A percentile compares a stretch with the other conserved stretches of the same genome.
phyloP scores from a whole-genome alignment of 2,113 vertebrate species.

The Ginglymostoma cirratum region DNA sequence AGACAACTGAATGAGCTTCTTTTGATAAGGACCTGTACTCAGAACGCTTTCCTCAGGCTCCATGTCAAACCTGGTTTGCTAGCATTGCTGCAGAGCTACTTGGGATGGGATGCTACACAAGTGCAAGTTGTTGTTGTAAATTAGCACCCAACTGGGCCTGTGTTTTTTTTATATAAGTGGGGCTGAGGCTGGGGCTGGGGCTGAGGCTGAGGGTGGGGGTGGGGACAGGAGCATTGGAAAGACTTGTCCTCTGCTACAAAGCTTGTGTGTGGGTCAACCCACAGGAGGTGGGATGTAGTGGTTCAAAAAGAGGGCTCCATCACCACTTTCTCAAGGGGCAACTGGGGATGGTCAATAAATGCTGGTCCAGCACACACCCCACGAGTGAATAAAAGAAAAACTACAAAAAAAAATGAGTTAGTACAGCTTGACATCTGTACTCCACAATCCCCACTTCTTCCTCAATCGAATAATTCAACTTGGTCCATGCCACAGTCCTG shows the following conservation, averaged over 20 bases:
- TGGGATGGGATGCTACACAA: not conserved
- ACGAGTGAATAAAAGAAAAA: too few relatives aligned
- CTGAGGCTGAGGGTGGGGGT: not conserved
- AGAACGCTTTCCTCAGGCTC: not conserved
- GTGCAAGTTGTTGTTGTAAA: not conserved
- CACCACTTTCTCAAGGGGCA: too few relatives aligned
- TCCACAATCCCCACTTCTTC: not conserved
- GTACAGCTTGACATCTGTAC: not conserved
- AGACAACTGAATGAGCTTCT: not conserved
- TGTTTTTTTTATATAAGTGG: not conserved
- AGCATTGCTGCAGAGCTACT: not conserved
- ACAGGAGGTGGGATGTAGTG: too few relatives aligned
- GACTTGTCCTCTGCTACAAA: not conserved
- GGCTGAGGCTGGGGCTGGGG: too few relatives aligned
- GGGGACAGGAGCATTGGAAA: too few relatives aligned
- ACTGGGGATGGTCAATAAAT: too few relatives aligned
- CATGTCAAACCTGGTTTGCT: not conserved
- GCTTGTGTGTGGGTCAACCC: too few relatives aligned
- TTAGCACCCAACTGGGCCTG: not conserved
- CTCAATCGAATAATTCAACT: not conserved
- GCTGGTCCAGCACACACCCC: too few relatives aligned
- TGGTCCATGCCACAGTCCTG: too few relatives aligned
- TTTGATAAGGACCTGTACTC: not conserved
- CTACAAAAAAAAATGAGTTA: too few relatives aligned
- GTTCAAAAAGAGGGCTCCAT: too few relatives aligned